Evolutionary conservation across 2,797 vertebrate species (phyloP).

Genomic region (Kryptopterus vitreolus): DNA sequence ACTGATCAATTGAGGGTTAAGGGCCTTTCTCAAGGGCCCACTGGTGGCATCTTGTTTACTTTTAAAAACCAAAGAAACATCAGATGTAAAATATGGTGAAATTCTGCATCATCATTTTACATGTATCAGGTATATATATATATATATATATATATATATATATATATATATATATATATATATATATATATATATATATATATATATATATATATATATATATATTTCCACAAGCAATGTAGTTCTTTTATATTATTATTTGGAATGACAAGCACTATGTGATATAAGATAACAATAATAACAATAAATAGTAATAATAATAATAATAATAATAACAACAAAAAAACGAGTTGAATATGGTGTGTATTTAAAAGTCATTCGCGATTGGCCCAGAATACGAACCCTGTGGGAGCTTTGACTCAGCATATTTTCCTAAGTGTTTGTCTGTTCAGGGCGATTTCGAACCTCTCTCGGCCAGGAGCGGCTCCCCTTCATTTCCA

Average conservation of each 20-base stretch:
- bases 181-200: not conserved
- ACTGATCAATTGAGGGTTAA: too few species aligned
- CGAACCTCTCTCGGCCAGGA: constrained; percentile 26
- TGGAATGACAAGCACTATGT: not conserved
- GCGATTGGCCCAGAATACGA: constrained; percentile 21
- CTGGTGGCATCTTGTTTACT: not conserved
- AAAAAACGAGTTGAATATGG: constrained; percentile 7
- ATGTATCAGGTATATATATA: too few species aligned
- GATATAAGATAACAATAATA: constrained; percentile 22
- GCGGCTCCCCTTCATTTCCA: constrained; percentile 29
- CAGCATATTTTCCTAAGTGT: constrained; percentile 41
- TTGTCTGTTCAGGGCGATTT: constrained; percentile 11
- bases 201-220: too few species aligned
- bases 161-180: not conserved
- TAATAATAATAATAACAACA: too few species aligned
- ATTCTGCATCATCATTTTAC: too few species aligned
- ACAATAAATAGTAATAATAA: too few species aligned
- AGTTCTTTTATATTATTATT: not conserved
- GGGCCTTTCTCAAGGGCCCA: too few species aligned
- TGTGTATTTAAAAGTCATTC: constrained; percentile 16
- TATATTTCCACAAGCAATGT: not conserved
- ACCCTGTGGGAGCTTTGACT: constrained; percentile 35
- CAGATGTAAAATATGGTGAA: too few species aligned
- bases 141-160: not conserved
- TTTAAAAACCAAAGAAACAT: too few species aligned